Percentiles rank a stretch among this genome's conserved stretches.
Conservation (phyloP, 1,140 invertebrate genomes). For the Octopus sinensis region DNA sequence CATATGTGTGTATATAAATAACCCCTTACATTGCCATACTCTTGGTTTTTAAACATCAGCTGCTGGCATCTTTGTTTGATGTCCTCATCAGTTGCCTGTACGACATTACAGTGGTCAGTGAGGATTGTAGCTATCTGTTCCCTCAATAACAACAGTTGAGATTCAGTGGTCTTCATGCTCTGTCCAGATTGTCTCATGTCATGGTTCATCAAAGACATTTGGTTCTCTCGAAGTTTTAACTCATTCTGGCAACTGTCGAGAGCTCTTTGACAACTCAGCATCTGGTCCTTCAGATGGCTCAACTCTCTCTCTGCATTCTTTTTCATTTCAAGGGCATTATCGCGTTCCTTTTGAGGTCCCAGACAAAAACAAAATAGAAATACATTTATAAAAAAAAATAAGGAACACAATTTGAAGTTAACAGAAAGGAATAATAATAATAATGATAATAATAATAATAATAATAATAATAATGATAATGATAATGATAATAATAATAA, state of each 20-base stretch:
- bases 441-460: too few species aligned
- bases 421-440: too few species aligned
- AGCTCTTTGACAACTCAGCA: slow-evolving; percentile 48
- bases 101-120: slow-evolving; percentile 34
- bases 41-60: neutral
- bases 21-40: neutral
- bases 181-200: slow-evolving; percentile 39
- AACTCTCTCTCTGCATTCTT: slow-evolving; percentile 48
- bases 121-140: slow-evolving; percentile 50
- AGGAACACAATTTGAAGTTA: neutral
- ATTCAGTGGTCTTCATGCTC: slow-evolving; percentile 32
- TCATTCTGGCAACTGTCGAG: slow-evolving; percentile 49
- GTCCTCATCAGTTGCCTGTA: slow-evolving; percentile 46
- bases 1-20: neutral
- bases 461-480: too few species aligned
- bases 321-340: slow-evolving; percentile 43
- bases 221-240: slow-evolving; percentile 44
- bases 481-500: too few species aligned
- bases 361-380: slow-evolving; percentile 20
- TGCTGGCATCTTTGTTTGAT: slow-evolving; percentile 35
- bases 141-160: slow-evolving; percentile 42
- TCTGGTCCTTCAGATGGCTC: slow-evolving; percentile 47
- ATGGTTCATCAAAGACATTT: slow-evolving; percentile 35
- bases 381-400: neutral
- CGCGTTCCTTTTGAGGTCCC: slow-evolving; percentile 46